Evolutionary conservation across 1,140 invertebrate genomes (phyloP), one percentile per base, ranked within the genome.

Genomic region (Lamellibrachia luymesi): DNA sequence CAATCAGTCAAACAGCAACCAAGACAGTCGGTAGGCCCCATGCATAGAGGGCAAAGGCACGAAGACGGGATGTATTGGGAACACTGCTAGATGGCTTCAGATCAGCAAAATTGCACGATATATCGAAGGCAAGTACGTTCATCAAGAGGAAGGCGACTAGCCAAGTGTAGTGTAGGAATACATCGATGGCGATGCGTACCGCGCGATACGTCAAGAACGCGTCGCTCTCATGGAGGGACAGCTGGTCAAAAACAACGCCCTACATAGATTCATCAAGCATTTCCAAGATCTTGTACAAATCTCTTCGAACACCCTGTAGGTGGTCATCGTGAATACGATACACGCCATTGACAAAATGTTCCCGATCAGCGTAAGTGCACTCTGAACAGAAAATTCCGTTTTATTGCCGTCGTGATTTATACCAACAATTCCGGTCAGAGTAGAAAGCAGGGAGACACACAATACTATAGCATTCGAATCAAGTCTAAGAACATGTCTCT

Each of bases 101-200:
- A 38, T 93, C 93, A 17, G 95, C 94, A 95, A 97, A 96, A 2
- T 98, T 99, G 52, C 96, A 95, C 95, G 96, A 97, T 4, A 97
- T 96, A 94, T 97, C 97, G 94, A 97, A 97, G 0, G 97, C 96
- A 95, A 97, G 96, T 2, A 96, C 96, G 80, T 96, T 96, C 96
- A 97, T 97, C 97, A 97, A 97, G 90, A 96, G 96, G 94, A 97
- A 97, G 0, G 97, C 95, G 0, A 96, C 95, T 92, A 97, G 95
- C 94, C 97, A 97, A 90, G 95, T 94, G 94, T 97, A 97, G 93
- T 97, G 97, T 25, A 96, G 96, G 22, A 96, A 64, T 1, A 97
- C 94, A 10, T 96, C 97, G 50, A 97, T 93, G 2, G 95, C 94
- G n/a, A 93, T 94, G 56, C 95, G 95, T 5, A 90, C 51, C 91